phyloP scores from a whole-genome alignment of 2,113 vertebrate species.

The Pterocles gutturalis region DNA sequence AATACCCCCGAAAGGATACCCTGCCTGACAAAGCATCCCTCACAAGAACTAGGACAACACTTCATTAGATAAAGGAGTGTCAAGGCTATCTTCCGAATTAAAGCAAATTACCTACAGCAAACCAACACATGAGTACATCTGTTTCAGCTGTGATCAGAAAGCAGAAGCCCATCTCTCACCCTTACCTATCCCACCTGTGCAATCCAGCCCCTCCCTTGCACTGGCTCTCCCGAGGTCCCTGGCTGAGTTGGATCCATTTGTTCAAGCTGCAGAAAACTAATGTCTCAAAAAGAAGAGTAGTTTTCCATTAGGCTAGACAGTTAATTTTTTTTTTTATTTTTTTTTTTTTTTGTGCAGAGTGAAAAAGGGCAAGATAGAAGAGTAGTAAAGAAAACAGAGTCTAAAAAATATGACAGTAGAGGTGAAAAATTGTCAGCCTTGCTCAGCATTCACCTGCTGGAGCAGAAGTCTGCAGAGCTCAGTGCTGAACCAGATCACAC shows the following conservation, averaged over 20 bases:
- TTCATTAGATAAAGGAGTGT: not conserved
- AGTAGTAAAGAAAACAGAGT: not conserved
- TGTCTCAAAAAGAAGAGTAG: not conserved
- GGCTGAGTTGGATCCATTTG: rapidly evolving
- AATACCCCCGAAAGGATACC: not conserved
- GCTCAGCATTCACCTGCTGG: not conserved
- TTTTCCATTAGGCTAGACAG: not conserved
- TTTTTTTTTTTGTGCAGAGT: not conserved
- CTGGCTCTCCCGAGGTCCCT: not conserved
- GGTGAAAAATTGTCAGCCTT: not conserved
- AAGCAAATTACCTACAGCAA: not conserved
- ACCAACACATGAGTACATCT: not conserved
- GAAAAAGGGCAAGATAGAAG: not conserved
- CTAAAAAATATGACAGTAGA: not conserved
- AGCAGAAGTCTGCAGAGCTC: not conserved
- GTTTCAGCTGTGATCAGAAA: not conserved
- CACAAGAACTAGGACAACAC: not conserved
- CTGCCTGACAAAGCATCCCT: not conserved
- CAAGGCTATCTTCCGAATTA: not conserved
- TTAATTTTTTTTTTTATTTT: not conserved
- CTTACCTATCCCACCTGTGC: not conserved
- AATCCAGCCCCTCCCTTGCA: not conserved
- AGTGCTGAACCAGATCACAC: not conserved
- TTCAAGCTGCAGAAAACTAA: not conserved
- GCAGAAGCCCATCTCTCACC: not conserved